Conservation (phyloP, 2,888 invertebrate genomes). For the Rhagonycha lutea region DNA sequence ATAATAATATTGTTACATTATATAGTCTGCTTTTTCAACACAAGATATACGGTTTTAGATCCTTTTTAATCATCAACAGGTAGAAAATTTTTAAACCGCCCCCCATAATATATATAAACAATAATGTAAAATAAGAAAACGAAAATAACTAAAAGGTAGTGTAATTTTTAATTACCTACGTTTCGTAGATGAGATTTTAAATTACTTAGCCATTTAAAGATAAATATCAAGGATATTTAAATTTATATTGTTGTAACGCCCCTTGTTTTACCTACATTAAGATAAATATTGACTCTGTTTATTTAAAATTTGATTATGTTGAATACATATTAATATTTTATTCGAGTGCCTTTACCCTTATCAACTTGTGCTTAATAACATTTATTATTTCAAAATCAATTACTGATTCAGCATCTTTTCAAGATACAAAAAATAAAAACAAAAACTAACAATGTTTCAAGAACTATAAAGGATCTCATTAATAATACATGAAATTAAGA, state of each 20-base stretch:
- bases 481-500: slow-evolving; percentile 33
- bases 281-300: slow-evolving; percentile 1
- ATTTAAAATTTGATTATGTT: slow-evolving; percentile 5
- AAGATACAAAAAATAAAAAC: background rate
- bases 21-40: background rate
- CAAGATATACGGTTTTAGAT: background rate
- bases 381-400: slow-evolving; percentile 32
- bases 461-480: slow-evolving; percentile 13
- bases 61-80: background rate
- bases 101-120: background rate
- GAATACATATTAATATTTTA: slow-evolving; percentile 31
- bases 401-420: slow-evolving; percentile 35
- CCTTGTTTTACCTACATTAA: background rate
- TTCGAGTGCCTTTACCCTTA: slow-evolving; percentile 21
- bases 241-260: background rate
- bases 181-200: background rate
- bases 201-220: background rate
- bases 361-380: slow-evolving; percentile 21
- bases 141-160: background rate
- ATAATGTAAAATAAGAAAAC: background rate
- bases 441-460: slow-evolving; percentile 5
- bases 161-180: background rate
- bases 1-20: background rate
- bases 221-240: background rate
- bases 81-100: background rate